Percentiles rank a stretch among this genome's conserved stretches.
Conservation (phyloP, 2,888 invertebrate genomes). For the Mylabris sibirica region DNA sequence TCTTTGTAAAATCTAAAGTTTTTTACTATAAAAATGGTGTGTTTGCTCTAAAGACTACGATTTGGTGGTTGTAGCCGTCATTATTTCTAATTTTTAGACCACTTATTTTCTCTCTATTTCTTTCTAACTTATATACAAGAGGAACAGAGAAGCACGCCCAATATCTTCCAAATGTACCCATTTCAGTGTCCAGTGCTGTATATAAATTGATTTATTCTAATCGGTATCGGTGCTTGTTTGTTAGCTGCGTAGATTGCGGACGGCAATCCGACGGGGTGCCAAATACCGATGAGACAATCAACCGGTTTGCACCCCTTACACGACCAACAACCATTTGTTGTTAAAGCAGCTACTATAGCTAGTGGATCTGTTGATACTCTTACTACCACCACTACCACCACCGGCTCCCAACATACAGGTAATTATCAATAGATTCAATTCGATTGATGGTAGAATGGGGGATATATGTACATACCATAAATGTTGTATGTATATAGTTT, state of each 20-base stretch:
- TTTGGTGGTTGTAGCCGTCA: too few species aligned
- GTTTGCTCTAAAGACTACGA: too few species aligned
- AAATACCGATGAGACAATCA: conserved; percentile 57
- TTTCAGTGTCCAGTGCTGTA: too few species aligned
- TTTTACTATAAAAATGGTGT: too few species aligned
- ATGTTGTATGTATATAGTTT: conserved; percentile 46
- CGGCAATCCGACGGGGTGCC: conserved; percentile 49
- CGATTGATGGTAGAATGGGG: background rate
- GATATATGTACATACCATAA: too few species aligned
- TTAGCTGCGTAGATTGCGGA: conserved; percentile 51
- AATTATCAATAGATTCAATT: conserved; percentile 25
- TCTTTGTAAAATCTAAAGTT: too few species aligned
- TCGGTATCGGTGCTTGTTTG: conserved; percentile 37
- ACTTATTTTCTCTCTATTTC: too few species aligned
- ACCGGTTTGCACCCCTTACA: conserved; percentile 50
- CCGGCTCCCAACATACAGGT: conserved; percentile 59
- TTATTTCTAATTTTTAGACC: too few species aligned
- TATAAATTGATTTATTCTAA: conserved; percentile 28
- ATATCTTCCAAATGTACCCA: too few species aligned
- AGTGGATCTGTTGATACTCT: conserved; percentile 57
- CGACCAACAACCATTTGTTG: conserved; percentile 48
- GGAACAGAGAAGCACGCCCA: too few species aligned
- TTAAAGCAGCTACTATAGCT: conserved; percentile 47
- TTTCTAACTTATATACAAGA: too few species aligned
- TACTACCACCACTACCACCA: conserved; percentile 48